Conservation (phyloP, 2,797 vertebrate species). For the Arremon brunneinucha region DNA sequence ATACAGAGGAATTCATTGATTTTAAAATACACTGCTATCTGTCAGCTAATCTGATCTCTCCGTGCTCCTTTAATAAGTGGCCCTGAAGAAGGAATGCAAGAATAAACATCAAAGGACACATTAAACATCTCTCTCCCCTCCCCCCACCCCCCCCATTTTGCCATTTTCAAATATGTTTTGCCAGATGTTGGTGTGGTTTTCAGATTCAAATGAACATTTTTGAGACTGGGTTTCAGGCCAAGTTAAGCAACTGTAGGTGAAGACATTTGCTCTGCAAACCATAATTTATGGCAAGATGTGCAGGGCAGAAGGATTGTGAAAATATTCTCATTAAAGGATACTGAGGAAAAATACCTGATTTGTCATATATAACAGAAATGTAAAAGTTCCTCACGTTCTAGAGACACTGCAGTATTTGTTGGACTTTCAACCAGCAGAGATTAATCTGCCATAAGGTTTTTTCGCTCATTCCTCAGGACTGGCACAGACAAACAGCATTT, state of each 20-base stretch:
- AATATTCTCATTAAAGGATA: neutral
- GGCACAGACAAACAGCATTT: neutral
- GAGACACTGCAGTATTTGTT: neutral
- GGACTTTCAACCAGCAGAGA: neutral
- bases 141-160: rapidly evolving
- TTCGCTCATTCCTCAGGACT: neutral
- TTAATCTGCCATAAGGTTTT: neutral
- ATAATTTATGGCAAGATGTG: slow-evolving; percentile 24
- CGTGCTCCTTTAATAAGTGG: neutral
- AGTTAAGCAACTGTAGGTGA: slow-evolving; percentile 40
- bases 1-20: slow-evolving; percentile 29
- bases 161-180: slow-evolving; percentile 9
- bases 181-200: slow-evolving; percentile 54
- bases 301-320: neutral
- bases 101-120: neutral
- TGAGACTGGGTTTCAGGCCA: slow-evolving; percentile 4
- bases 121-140: neutral
- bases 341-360: neutral
- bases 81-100: neutral
- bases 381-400: neutral
- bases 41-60: slow-evolving; percentile 17
- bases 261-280: slow-evolving; percentile 19
- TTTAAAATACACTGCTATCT: slow-evolving; percentile 36
- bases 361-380: neutral
- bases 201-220: slow-evolving; percentile 22